Evolutionary conservation across 2,797 vertebrate genomes (phyloP), one percentile per base, ranked within the genome.

Genomic region (Odontamblyopus lacepedii): DNA sequence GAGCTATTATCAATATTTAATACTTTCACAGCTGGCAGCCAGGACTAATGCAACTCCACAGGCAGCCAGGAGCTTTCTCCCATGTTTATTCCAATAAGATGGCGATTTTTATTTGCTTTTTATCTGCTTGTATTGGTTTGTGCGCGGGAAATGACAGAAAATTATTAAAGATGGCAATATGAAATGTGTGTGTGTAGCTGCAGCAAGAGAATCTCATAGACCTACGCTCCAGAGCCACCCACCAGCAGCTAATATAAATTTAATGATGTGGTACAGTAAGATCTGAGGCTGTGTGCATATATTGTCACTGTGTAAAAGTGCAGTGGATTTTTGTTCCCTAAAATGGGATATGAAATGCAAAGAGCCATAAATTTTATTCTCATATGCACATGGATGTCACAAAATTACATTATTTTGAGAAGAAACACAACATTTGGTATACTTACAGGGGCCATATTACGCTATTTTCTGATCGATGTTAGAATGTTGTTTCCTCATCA

Each of bases 1-100:
- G 63, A 73, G 15, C 70, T 59, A 70, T 76, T 78, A 87, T 91
- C 80, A 89, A 92, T 90, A 88, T 90, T 92, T 88, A 85, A 90
- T 88, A 79, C 63, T 55, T 57, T 80, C 78, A 76, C 86, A 84
- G 87, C 85, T 84, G 79, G 76, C 16, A 72, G 75, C 64, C 77
- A 83, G 73, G 68, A 73, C 71, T 72, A 78, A 74, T 73, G 69
- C 72, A 64, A 64, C 77, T 77, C 79, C 63, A 75, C 86, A 70
- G 73, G 74, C 70, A 72, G 76, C 66, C 59, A 82, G 41, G 38
- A 65, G 76, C 73, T 73, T 15, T 64, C 73, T 44, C 32, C 32
- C 1, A 23, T 64, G 75, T 83, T 79, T 48, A 80, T 83, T 83
- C 73, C 70, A 78, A 76, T 65, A 74, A 44, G 18, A 70, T 38